Evolutionary conservation across 1,140 invertebrate species (phyloP), one percentile per base, ranked within the genome.

Genomic region (Ceratina australensis): DNA sequence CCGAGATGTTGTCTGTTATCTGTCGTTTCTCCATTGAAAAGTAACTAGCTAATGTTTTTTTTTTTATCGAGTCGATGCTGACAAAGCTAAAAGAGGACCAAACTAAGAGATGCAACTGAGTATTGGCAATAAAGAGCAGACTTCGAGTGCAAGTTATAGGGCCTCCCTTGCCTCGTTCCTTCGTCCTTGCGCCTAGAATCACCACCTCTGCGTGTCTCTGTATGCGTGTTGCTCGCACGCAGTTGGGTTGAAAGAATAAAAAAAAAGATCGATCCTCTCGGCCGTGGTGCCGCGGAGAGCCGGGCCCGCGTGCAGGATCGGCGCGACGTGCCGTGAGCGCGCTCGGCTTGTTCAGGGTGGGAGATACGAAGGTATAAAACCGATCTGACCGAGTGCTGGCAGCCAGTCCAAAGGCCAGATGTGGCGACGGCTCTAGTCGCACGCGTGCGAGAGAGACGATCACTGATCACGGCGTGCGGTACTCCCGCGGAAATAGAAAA

Each of bases 301-400:
- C 63, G 63, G 47, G 76, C 49, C 77, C 73, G 83, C 72, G 78
- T 77, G 74, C 56, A 78, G 71, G 59, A 84, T 79, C 82, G 82
- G 75, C 79, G 82, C 82, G 82, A 79, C 79, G 82, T 72, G 74
- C 79, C 47, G 80, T 52, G 65, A 83, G 67, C 82, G 69, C 64
- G 82, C 64, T 72, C 68, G 68, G 33, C 65, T 69, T 52, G 59
- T 56, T 63, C 24, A 83, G 82, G 89, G 91, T 92, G 91, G 91
- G 91, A 90, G 91, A 91, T 89, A 77, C 91, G 91, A 92, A 89
- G 91, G 91, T 92, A 92, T 92, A 92, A 92, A 91, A 90, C 88
- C 89, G 85, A 90, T 91, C 88, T 87, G 84, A 75, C 78, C 79
- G 86, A 83, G 78, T 86, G 85, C 80, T 90, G 71, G 73, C 83